Base-by-base conservation (phyloP, 1,140 invertebrate species). In the Philaenus spumarius region DNA sequence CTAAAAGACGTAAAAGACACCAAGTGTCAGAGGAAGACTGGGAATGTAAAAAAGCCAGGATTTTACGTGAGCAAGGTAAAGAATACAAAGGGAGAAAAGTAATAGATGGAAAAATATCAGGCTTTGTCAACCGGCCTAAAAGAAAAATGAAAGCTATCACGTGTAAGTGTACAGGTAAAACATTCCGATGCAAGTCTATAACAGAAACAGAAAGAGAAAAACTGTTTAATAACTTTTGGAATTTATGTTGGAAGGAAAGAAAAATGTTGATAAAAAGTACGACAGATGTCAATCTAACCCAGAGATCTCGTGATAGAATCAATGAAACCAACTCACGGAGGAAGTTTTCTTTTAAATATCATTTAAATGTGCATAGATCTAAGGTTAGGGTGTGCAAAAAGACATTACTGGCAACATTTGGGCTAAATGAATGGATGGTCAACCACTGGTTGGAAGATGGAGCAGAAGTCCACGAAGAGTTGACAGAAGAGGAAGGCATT, bases 391-490 rank as follows among this genome's bases (percentile, higher is more conserved):
- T 40, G 2, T 40, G 39, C 12, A 40, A 17, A n/a, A 14, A 40
- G 14, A 40, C 39, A 30, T 26, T 52, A 23, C 7, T 52, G 23
- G 48, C 48, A 52, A 52, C 23, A 11, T 52, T 52, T 2, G 14
- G 48, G 30, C 24, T 52, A 52, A 19, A 23, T 7, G 20, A 30
- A 26, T 24, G 48, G 24, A 52, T 52, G n/a, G n/a, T n/a, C n/a
- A n/a, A n/a, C n/a, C 39, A 52, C 23, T 30, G 48, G 48, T 52
- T 52, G 14, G 23, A 52, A 52, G 11, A 52, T n/a, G 14, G 48
- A 52, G 48, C 23, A 52, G 24, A 52, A 52, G 3, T 14, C n/a
- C 30, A 35, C 30, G 48, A 30, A 7, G 19, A 52, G 12, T 19
- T 52, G 19, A 52, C 48, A 7, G 48, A 52, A 52, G 48, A 52